Evolutionary conservation across 1,140 invertebrate genomes (phyloP), one percentile per base, ranked within the genome.

Genomic region (Heliconius melpomene): DNA sequence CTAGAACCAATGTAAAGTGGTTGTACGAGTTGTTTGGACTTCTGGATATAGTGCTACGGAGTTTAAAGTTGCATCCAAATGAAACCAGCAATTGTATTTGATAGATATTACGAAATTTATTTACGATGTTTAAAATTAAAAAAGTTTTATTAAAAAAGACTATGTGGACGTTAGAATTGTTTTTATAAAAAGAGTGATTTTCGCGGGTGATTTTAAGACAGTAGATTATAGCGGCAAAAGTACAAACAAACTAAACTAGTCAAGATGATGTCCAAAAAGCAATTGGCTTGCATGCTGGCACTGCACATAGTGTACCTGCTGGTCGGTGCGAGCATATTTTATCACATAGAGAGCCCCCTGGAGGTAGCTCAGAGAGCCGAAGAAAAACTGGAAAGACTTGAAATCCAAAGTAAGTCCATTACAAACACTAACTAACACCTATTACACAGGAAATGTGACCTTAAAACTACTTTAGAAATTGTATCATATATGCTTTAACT

Each of bases 231-330:
- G 50, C 29, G 50, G 18, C n/a, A 74, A 60, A 46, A 76, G 18
- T 20, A 52, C 60, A 70, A 46, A 80, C 78, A 77, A 83, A 81
- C 29, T 83, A 82, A 87, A 89, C 85, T 90, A 86, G 86, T 90
- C 92, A 95, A 95, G 87, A 95, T 95, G 95, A 97, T 98, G 97
- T 97, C 97, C 90, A 97, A 97, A 89, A 97, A 96, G 94, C 96
- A 97, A 95, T 96, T 97, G 96, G 95, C 97, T 66, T 96, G 96
- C 74, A 95, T 97, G 91, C 94, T 97, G 83, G 96, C 96, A 83
- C 95, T 98, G 80, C 97, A 97, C 84, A 95, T 97, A 70, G 95
- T 96, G 46, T 98, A 98, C 89, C 92, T 98, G 77, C 92, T 97
- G 84, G 95, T 97, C 76, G 97, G 97, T 18, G 97, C 97, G 5